A percentile compares a stretch with the other conserved stretches of the same genome.
Conservation (phyloP, 2,797 vertebrate species). For the Chelon auratus region DNA sequence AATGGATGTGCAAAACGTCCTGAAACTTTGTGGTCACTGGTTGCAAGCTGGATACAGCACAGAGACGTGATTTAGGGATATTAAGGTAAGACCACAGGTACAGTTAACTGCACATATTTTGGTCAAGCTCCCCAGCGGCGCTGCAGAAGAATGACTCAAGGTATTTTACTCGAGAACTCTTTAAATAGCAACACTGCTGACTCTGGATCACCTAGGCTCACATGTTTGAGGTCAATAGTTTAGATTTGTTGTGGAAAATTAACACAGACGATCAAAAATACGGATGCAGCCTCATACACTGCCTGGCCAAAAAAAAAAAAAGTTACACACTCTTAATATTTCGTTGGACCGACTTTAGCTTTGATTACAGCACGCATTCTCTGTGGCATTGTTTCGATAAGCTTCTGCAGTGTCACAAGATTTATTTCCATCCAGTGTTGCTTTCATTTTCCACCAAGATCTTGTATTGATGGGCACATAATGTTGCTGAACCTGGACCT, state of each 20-base stretch:
- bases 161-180: conserved; percentile 29
- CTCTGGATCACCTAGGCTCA: conserved; percentile 28
- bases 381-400: too few species aligned
- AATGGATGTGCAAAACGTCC: too few species aligned
- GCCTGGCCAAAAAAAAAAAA: too few species aligned
- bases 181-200: conserved; percentile 43
- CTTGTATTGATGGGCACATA: too few species aligned
- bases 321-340: too few species aligned
- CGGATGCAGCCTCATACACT: too few species aligned
- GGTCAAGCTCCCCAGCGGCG: conserved; percentile 1
- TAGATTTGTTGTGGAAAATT: neutral
- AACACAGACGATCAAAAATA: neutral
- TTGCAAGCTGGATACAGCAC: neutral
- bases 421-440: too few species aligned
- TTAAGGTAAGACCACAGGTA: neutral
- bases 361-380: too few species aligned
- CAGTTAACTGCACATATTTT: neutral
- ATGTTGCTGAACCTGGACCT: too few species aligned
- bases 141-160: conserved; percentile 5
- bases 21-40: neutral
- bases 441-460: too few species aligned
- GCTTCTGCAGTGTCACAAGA: too few species aligned
- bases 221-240: conserved; percentile 4
- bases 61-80: neutral
- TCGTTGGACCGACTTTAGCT: too few species aligned